Evolutionary conservation across 2,797 vertebrate species (phyloP), one percentile per base, ranked within the genome.

Genomic region (Myoxocephalus aenaeus): DNA sequence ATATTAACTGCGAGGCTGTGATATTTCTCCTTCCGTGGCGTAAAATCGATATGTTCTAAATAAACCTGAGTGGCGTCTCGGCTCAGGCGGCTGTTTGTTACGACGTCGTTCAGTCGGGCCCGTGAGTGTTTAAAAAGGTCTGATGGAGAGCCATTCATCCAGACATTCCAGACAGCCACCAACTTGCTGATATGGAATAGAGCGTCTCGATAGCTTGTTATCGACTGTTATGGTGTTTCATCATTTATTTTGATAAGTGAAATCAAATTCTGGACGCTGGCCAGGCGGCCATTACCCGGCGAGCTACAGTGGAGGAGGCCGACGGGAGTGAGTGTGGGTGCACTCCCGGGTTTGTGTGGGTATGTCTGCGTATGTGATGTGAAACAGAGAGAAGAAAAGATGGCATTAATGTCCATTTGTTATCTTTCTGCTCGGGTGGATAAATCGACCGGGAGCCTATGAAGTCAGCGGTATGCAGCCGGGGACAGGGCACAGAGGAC

Each of bases 41-140:
- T 80, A 90, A 94, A 95, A 95, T 95, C 95, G 82, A 95, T 95
- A 90, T 67, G 73, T 86, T 93, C 89, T 90, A 91, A 94, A 95
- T 95, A 94, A 95, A 92, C 88, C 85, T 93, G 89, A 93, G 93
- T 92, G 80, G 84, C 73, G 79, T 87, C 87, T 86, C 73, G 69
- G 80, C 86, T 71, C 51, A 27, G 82, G 68, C 70, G 22, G 66
- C 70, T 57, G 54, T 90, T 91, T 91, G 88, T 89, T 86, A 87
- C 84, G n/a, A 59, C n/a, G 72, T 71, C 68, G 77, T 84, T 87
- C 53, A n/a, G 69, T 51, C 18, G 71, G 27, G 80, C 66, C 77
- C 10, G 70, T 34, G 89, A 89, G 89, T 86, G 82, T 93, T 89
- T 90, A 88, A 57, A 90, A 87, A 84, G 83, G 76, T 79, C 83